phyloP scores from a whole-genome alignment of 1,140 invertebrate species.

The Caenorhabditis briggsae region DNA sequence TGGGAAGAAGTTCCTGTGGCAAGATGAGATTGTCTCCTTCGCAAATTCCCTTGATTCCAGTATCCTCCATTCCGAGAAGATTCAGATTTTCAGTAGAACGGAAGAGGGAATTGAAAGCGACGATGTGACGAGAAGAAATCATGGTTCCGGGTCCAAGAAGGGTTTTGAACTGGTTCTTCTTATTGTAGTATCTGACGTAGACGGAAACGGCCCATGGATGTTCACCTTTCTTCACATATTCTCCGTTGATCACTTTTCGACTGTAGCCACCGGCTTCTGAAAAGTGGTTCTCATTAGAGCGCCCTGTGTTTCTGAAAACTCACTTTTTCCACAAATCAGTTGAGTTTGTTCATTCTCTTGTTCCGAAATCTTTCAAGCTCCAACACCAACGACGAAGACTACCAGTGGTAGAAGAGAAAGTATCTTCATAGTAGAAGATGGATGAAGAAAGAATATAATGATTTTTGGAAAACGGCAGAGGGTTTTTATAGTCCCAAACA shows the following conservation, averaged over 20 bases:
- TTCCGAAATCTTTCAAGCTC: too few relatives aligned
- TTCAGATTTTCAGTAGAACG: neutral
- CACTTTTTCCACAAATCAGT: neutral
- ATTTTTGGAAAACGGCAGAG: too few relatives aligned
- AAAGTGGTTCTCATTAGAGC: neutral
- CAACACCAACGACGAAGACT: too few relatives aligned
- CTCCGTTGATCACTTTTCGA: constrained; percentile 1
- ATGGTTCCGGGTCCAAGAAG: constrained; percentile 1
- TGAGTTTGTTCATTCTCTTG: too few relatives aligned
- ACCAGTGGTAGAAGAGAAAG: too few relatives aligned
- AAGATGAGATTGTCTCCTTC: neutral
- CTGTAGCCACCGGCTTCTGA: neutral
- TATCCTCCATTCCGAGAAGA: neutral
- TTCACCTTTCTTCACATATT: neutral
- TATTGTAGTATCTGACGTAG: neutral
- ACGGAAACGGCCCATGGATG: neutral
- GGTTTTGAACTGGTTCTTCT: neutral
- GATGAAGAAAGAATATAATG: too few relatives aligned
- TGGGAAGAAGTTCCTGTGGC: neutral
- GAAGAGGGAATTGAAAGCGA: neutral
- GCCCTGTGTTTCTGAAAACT: neutral
- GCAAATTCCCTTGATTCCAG: neutral
- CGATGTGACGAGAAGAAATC: neutral
- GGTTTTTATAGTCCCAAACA: too few relatives aligned
- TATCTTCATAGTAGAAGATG: too few relatives aligned